Percentiles rank a stretch among this genome's conserved stretches.
These are phyloP conservation scores for Nephotettix cincticeps DNA, from an alignment of 1,140 invertebrate genomes.

Conservation along the genomic window DNA sequence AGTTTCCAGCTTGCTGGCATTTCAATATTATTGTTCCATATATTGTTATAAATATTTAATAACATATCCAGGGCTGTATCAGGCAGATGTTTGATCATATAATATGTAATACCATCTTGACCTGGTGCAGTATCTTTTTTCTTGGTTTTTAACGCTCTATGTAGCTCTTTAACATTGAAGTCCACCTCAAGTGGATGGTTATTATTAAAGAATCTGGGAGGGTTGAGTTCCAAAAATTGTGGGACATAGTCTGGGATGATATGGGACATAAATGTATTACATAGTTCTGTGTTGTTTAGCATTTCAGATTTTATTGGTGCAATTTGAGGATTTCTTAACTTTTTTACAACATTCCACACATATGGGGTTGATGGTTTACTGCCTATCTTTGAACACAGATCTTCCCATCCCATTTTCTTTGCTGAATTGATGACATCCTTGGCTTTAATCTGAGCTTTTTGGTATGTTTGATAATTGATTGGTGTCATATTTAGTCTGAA, in stretches of 20 bases:
- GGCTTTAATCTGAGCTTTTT: not conserved
- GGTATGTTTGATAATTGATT: not conserved
- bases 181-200: not conserved
- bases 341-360: not conserved
- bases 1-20: not conserved
- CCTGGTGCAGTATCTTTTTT: not conserved
- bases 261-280: not conserved
- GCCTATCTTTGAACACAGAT: not conserved
- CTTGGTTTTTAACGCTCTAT: not conserved
- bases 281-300: not conserved
- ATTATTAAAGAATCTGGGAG: not conserved
- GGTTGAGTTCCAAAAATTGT: not conserved
- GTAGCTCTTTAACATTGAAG: too few relatives aligned
- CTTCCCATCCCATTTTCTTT: not conserved
- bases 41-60: not conserved
- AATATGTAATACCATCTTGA: not conserved
- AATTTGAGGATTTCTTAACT: not conserved
- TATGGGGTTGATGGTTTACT: not conserved
- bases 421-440: not conserved
- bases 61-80: not conserved
- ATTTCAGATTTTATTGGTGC: not conserved
- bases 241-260: conserved; percentile 1
- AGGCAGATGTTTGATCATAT: not conserved
- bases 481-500: not conserved
- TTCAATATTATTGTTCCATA: not conserved